Base-by-base conservation (phyloP, 2,113 vertebrate species). In the Corythaixoides concolor region DNA sequence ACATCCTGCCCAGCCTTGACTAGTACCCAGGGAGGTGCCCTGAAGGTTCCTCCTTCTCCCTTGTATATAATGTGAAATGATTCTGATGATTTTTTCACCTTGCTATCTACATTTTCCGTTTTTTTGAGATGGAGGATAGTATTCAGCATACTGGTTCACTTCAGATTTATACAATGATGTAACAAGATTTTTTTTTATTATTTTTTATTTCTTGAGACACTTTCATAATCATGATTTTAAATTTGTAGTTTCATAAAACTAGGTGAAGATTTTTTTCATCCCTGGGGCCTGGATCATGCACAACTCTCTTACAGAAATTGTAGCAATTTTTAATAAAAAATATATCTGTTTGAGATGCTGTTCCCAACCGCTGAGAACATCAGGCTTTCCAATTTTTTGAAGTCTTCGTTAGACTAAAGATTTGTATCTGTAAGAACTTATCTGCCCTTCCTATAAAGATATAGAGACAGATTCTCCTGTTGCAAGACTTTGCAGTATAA, bases 321-420 rank as follows among this genome's bases (percentile, higher is more conserved):
- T 49, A 79, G 39, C 33, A 60, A 21, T 82, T 91, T 95, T 85
- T 85, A 94, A 87, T 95, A 68, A 92, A 87, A 93, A 35, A n/a
- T 2, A 1, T 66, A 45, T 49, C 32, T 58, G 21, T 53, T 85
- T 82, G 77, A 56, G 47, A 78, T 21, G 8, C 66, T 91, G 53
- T 73, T 93, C n/a, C 11, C n/a, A 85, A 50, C 32, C 50, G 45
- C 37, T 1, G 26, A 88, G 45, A 92, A 92, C 59, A 85, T 28
- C 39, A 86, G 39, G 22, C 19, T 70, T 90, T 72, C 62, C 28
- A 69, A 15, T 30, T 49, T 70, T 76, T 73, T 45, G 12, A 73
- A 74, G 45, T 50, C 37, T 77, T 93, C 12, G 11, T 76, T 60
- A 93, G n/a, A 67, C 32, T 33, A 73, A 72, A 66, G 70, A 68